These are phyloP conservation scores for Petroica traversi DNA, from an alignment of 2,113 vertebrate species.

Conservation along the genomic window DNA sequence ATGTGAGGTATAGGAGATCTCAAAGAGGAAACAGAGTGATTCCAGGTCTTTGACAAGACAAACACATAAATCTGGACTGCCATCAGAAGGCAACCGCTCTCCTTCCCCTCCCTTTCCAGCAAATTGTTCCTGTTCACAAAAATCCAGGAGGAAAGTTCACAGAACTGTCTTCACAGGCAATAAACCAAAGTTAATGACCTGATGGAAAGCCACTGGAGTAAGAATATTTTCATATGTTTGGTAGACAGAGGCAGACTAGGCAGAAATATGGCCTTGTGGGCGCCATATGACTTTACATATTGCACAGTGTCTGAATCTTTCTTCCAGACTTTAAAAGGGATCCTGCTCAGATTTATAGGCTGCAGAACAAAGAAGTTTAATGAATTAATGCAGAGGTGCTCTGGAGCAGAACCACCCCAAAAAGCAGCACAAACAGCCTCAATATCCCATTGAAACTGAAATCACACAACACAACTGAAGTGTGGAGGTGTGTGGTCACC, in stretches of 20 bases:
- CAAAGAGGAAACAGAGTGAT: background rate
- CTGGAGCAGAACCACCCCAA: conserved; percentile 24
- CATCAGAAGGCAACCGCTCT: background rate
- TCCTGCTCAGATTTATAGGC: background rate
- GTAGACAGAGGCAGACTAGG: background rate
- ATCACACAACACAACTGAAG: background rate
- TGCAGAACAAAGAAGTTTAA: background rate
- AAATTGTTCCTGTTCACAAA: background rate
- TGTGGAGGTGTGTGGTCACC: background rate
- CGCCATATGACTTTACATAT: background rate
- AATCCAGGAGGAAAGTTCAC: background rate
- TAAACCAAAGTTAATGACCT: conserved; percentile 47
- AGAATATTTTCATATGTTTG: conserved; percentile 32
- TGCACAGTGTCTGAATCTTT: background rate
- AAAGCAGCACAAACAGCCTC: conserved; percentile 22
- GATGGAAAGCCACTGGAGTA: conserved; percentile 17
- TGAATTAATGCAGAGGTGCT: background rate
- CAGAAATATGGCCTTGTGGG: conserved; percentile 12
- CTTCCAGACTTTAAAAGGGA: background rate
- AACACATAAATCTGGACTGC: background rate
- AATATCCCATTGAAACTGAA: background rate
- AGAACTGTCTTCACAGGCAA: conserved; percentile 3
- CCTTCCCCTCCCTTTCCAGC: background rate
- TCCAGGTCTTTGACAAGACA: background rate
- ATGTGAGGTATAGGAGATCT: background rate